phyloP scores from a whole-genome alignment of 1,140 invertebrate species.

The Trichoplusia ni region DNA sequence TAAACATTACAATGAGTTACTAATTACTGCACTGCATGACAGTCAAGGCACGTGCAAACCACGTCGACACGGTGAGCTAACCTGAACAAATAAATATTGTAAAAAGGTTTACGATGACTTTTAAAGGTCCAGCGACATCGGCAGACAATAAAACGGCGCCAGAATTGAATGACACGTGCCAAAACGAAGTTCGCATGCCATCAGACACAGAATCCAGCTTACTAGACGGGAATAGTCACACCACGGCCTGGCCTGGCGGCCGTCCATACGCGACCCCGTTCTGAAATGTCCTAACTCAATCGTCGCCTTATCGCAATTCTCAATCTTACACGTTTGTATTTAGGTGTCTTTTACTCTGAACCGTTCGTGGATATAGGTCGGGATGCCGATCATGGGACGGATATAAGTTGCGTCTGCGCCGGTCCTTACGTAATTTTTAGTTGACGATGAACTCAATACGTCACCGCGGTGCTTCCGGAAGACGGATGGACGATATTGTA shows the following conservation, averaged over 20 bases:
- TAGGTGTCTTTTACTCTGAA: constrained; percentile 49
- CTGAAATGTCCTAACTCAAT: constrained; percentile 51
- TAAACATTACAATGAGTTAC: constrained; percentile 28
- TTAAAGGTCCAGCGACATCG: constrained; percentile 12
- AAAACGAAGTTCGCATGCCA: constrained; percentile 56
- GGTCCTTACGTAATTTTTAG: constrained; percentile 73
- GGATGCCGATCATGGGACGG: constrained; percentile 45
- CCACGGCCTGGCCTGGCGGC: constrained; percentile 72
- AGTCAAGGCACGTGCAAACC: constrained; percentile 17
- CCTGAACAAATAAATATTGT: background rate
- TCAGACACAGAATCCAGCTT: constrained; percentile 62
- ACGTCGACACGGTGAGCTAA: background rate
- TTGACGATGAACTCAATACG: constrained; percentile 75
- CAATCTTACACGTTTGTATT: constrained; percentile 53
- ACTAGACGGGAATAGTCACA: constrained; percentile 78
- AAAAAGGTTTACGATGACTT: constrained; percentile 7
- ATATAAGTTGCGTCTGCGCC: constrained; percentile 70
- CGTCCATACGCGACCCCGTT: constrained; percentile 59
- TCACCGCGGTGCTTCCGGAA: constrained; percentile 71
- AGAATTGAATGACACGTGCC: constrained; percentile 58
- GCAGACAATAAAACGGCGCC: constrained; percentile 47
- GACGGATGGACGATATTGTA: constrained; percentile 57
- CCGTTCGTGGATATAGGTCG: constrained; percentile 37
- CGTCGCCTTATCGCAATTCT: constrained; percentile 46
- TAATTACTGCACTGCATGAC: constrained; percentile 21